Evolutionary conservation across 2,113 vertebrate species (phyloP), one percentile per base, ranked within the genome.

Genomic region (Upupa epops): DNA sequence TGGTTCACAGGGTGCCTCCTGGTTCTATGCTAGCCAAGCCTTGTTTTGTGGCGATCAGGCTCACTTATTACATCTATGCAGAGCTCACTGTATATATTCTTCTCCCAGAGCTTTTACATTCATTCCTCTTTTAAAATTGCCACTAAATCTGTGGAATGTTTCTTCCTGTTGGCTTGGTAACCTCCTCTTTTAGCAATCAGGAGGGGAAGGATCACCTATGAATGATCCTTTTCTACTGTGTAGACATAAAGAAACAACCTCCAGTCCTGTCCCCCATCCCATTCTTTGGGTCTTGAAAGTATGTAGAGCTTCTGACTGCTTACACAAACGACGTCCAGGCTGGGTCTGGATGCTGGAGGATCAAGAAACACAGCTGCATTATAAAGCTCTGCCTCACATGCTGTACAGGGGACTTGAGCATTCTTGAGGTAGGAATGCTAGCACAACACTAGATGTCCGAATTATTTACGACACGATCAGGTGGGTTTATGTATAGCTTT

Each of bases 171-270:
- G 51, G 11, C 21, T 83, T 1, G 2, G 5, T 55, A 49, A 32
- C 88, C 40, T 21, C 48, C 40, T 85, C 48, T 74, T 66, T 24
- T 26, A 60, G 72, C 40, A 59, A 60, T 46, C 66, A 72, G 25
- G 46, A 65, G 22, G 13, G 22, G 17, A 68, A 74, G 5, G 49
- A 34, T 70, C 25, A 69, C 11, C 22, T 76, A 26, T 11, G 29
- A 81, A 74, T 8, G 24, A 40, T 64, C 40, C 85, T 88, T 92
- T 92, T 93, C 80, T 95, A 88, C 83, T 79, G 24, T 86, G 70
- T 84, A 92, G 74, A 89, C 46, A 51, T 51, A 68, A 70, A 76
- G 71, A 54, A 87, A 66, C 40, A 94, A 24, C 10, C 5, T 26
- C 34, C 58, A 26, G 11, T 74, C 14, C 68, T 88, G 29, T 64